Conservation (phyloP, 2,113 vertebrate species). For the Brachyistius frenatus region DNA sequence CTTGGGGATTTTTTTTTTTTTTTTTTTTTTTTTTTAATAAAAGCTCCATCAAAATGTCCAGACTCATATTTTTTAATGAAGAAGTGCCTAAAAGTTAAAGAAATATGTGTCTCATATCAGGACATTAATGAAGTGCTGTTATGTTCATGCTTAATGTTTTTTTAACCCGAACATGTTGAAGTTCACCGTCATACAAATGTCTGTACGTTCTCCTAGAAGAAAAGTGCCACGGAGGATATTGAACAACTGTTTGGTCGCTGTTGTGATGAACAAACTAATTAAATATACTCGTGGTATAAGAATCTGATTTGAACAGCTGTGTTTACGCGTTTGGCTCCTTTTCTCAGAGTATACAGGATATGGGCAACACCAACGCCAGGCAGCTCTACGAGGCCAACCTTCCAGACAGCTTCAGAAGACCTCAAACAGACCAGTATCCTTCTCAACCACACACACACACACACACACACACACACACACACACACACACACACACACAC, state of each 20-base stretch:
- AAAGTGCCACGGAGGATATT: not conserved
- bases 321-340: not conserved
- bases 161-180: not conserved
- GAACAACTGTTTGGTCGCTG: not conserved
- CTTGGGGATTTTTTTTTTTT: not conserved
- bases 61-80: not conserved
- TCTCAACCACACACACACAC: not conserved
- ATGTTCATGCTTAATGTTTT: not conserved
- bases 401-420: slow-evolving; percentile 90
- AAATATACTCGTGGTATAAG: not conserved
- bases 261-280: not conserved
- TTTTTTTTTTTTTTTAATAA: not conserved
- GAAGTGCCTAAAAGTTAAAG: not conserved
- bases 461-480: not conserved
- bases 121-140: not conserved
- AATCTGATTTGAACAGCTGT: not conserved
- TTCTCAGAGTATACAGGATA: slow-evolving; percentile 94
- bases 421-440: slow-evolving; percentile 82
- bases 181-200: not conserved
- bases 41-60: not conserved
- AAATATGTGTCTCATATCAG: too few relatives aligned
- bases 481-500: not conserved
- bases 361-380: slow-evolving; percentile 96
- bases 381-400: slow-evolving; percentile 88
- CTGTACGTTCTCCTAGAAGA: not conserved